Percentiles rank a stretch among this genome's conserved stretches.
These are phyloP conservation scores for Caenorhabditis sp. DNA, from an alignment of 2,888 invertebrate species.

Conservation along the genomic window DNA sequence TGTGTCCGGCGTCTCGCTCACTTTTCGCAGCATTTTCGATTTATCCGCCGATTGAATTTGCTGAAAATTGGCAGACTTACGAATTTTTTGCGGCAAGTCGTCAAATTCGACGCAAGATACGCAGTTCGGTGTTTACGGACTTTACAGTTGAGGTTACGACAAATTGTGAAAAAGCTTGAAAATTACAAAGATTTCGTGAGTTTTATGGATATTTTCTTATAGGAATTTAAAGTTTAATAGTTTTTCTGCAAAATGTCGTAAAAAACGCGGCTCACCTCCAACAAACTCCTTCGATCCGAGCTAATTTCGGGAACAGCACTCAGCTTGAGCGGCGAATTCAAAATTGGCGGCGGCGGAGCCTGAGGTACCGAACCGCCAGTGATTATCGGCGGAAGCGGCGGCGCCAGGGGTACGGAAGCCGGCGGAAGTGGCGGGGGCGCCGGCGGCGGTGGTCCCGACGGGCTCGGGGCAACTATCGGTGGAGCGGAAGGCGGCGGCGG, in stretches of 20 bases:
- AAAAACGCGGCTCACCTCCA: conserved; percentile 28
- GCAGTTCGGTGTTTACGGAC: neutral
- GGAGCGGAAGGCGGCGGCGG: conserved; percentile 28
- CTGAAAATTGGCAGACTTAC: conserved; percentile 7
- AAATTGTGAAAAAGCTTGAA: no score
- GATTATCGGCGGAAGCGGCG: conserved; percentile 27
- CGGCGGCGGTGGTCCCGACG: conserved; percentile 18
- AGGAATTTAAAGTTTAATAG: no score
- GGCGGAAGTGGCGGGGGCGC: conserved; percentile 43
- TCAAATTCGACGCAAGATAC: neutral
- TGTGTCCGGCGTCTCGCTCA: conserved; percentile 11
- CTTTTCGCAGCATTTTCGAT: conserved; percentile 37
- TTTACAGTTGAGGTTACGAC: neutral
- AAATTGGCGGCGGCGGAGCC: conserved; percentile 11
- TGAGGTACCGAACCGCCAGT: no score
- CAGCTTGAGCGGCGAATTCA: neutral
- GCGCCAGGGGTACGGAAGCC: conserved; percentile 14
- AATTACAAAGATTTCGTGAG: no score
- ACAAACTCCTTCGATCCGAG: conserved; percentile 25
- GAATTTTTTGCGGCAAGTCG: neutral
- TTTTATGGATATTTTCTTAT: no score
- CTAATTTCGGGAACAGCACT: conserved; percentile 16
- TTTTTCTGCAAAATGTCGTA: no score
- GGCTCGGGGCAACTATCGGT: conserved; percentile 1
- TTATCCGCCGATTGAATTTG: conserved; percentile 42